phyloP scores from a whole-genome alignment of 2,113 vertebrate species.

The Dipodomys ordii region DNA sequence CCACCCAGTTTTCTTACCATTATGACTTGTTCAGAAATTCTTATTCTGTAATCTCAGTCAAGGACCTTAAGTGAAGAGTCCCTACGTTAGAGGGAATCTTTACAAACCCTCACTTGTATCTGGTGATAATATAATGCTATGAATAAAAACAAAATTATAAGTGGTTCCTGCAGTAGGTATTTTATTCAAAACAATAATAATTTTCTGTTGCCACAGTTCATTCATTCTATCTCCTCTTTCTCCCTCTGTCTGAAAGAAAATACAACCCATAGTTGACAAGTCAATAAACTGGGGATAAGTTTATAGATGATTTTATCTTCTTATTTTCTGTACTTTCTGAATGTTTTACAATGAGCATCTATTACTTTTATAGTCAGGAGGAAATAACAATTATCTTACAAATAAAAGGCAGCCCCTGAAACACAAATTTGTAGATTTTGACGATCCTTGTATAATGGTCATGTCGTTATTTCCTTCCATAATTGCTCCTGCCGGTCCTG shows the following conservation, averaged over 20 bases:
- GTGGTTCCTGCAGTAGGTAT: not conserved
- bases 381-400: slow-evolving; percentile 11
- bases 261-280: not conserved
- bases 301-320: slow-evolving; percentile 54
- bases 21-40: no score
- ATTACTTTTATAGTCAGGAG: slow-evolving; percentile 30
- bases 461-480: not conserved
- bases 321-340: slow-evolving; percentile 64
- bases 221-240: not conserved
- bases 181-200: not conserved
- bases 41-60: no score
- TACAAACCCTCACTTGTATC: no score
- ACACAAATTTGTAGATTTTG: not conserved
- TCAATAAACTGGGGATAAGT: slow-evolving; percentile 14
- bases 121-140: not conserved
- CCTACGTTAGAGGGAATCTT: no score
- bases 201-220: slow-evolving; percentile 32
- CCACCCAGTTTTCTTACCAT: no score
- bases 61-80: no score
- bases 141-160: slow-evolving; percentile 33
- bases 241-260: slow-evolving; percentile 2
- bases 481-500: not conserved
- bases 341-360: slow-evolving; percentile 37
- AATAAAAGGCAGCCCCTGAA: slow-evolving; percentile 24
- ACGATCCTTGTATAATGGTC: not conserved